Evolutionary conservation across 2,888 invertebrate genomes (phyloP).

Genomic region (Diadegma fenestrale): DNA sequence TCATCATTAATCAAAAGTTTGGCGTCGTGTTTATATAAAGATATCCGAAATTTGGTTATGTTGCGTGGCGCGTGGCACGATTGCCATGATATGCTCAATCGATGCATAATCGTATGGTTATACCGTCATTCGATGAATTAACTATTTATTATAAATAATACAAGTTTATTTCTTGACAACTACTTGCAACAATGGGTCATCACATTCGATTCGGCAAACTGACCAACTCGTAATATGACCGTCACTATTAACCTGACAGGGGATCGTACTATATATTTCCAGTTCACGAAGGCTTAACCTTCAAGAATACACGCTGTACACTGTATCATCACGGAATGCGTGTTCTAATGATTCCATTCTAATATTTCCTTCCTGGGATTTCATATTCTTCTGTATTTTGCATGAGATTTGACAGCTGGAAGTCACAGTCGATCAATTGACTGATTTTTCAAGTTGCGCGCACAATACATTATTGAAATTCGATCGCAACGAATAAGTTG

Average conservation of each 20-base stretch:
- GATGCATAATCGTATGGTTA: too few relatives aligned
- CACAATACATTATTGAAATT: not conserved
- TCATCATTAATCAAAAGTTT: too few relatives aligned
- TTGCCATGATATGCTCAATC: too few relatives aligned
- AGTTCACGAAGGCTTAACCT: not conserved
- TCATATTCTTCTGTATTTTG: not conserved
- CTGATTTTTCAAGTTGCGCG: not conserved
- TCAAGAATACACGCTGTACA: not conserved
- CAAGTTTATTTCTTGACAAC: too few relatives aligned
- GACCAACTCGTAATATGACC: not conserved
- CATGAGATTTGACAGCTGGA: not conserved
- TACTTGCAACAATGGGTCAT: too few relatives aligned
- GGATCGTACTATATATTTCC: not conserved
- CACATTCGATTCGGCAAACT: not conserved
- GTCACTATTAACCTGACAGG: not conserved
- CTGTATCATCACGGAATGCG: not conserved
- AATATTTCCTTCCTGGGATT: not conserved
- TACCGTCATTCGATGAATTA: too few relatives aligned
- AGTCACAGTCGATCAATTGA: slow-evolving; percentile 8
- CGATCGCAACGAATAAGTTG: not conserved
- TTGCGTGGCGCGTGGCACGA: too few relatives aligned
- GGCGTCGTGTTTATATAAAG: too few relatives aligned
- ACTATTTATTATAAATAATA: too few relatives aligned
- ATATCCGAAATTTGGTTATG: too few relatives aligned
- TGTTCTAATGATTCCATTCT: not conserved